These are phyloP conservation scores for Ceyx erithaca DNA, from an alignment of 2,797 vertebrate genomes.

Conservation along the genomic window DNA sequence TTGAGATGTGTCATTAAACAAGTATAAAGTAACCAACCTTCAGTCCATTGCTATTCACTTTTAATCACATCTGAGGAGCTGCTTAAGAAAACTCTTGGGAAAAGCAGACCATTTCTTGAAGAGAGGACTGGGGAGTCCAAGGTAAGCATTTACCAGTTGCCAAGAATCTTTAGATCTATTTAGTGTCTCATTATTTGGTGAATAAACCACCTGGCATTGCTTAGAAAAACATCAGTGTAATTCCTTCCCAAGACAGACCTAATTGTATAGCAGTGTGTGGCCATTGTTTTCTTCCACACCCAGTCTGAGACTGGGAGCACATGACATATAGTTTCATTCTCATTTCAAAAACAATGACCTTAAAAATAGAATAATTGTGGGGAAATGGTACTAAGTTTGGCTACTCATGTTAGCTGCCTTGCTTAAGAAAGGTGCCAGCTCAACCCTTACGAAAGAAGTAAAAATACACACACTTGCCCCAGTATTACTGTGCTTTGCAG, in stretches of 20 bases:
- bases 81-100: conserved; percentile 25
- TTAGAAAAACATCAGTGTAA: conserved; percentile 8
- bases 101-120: neutral
- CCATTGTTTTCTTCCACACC: neutral
- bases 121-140: neutral
- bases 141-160: conserved; percentile 14
- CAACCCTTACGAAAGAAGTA: conserved; percentile 4
- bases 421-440: conserved; percentile 1
- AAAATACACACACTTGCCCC: neutral
- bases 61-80: conserved; percentile 48
- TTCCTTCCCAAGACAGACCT: conserved; percentile 21
- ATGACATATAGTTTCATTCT: neutral
- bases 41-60: conserved; percentile 21
- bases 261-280: neutral
- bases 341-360: neutral
- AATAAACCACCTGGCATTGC: conserved; percentile 25
- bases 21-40: conserved; percentile 35
- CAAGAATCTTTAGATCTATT: conserved; percentile 43
- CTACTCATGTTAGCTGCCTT: neutral
- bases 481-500: neutral
- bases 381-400: neutral
- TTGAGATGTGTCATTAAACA: conserved; percentile 31
- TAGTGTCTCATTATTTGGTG: conserved; percentile 57
- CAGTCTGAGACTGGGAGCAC: neutral
- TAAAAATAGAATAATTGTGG: neutral